Base-by-base conservation (phyloP, 2,888 invertebrate species). In the Drosophila kambysellisi region DNA sequence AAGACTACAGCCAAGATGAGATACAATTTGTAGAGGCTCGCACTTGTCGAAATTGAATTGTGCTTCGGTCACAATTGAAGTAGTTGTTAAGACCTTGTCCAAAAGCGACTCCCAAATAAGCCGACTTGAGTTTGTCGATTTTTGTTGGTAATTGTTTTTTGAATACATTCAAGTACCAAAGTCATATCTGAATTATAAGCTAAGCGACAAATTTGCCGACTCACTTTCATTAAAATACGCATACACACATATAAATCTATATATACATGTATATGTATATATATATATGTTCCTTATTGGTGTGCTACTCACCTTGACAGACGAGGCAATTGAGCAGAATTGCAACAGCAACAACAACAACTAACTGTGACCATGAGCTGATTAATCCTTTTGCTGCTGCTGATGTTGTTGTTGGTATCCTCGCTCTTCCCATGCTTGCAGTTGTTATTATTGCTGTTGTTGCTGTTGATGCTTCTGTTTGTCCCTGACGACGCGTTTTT, bases 401-500 rank as follows among this genome's bases (percentile, higher is more conserved):
- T 37, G 63, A 54, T 59, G 53, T 52, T 70, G 68, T 43, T 70
- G 66, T 53, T 74, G 63, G 43, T 60, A 54, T 62, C 61, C 61
- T 70, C 39, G 29, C 29, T 48, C 51, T 68, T 2, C 32, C 25
- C 77, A 60, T 77, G 41, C 54, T 25, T 72, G 70, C 63, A 57
- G 48, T 43, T 50, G 57, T 35, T 43, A 30, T 33, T 53, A 43
- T 52, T 46, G 51, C 8, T 58, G 48, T 15, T 79, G 74, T 70
- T 76, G 83, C 41, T 79, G 80, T 33, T 75, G 69, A 50, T 70
- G 59, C 67, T 80, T 72, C 67, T 48, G 53, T 62, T 68, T 83
- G 77, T 81, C 88, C 91, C 92, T 91, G 91, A 92, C 91, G 90
- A 89, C 83, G 81, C 91, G 90, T 81, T 87, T 83, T 83, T 68